A percentile compares a stretch with the other conserved stretches of the same genome.
Conservation (phyloP, 2,113 vertebrate genomes). For the Forbesichthys agassizii region DNA sequence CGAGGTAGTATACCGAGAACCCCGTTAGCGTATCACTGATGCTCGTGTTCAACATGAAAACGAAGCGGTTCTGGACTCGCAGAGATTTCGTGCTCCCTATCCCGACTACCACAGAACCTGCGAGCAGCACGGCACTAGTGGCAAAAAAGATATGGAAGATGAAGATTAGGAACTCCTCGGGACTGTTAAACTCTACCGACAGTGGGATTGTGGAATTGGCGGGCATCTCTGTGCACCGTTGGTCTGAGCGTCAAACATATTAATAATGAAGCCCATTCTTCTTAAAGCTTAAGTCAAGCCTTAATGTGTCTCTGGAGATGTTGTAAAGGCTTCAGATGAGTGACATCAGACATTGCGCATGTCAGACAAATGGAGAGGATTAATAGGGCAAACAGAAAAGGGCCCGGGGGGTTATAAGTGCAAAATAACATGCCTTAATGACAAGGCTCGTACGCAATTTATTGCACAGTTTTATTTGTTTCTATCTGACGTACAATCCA, state of each 20-base stretch:
- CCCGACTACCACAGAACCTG: constrained; percentile 71
- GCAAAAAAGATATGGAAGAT: constrained; percentile 75
- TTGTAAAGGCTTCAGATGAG: not conserved
- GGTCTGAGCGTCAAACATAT: not conserved
- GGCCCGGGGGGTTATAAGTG: no score
- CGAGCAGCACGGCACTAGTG: constrained; percentile 66
- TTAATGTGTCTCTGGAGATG: not conserved
- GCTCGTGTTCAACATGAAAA: constrained; percentile 81
- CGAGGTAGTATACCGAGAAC: constrained; percentile 75
- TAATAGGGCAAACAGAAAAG: not conserved
- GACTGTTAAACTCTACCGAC: constrained; percentile 65
- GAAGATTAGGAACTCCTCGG: constrained; percentile 72
- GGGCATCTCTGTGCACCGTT: constrained; percentile 55
- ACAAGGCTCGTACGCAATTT: no score
- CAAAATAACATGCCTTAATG: no score
- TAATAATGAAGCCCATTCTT: constrained; percentile 17
- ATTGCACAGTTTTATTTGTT: no score
- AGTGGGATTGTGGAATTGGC: constrained; percentile 62
- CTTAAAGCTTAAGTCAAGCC: not conserved
- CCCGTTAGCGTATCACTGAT: constrained; percentile 79
- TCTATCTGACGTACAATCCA: no score
- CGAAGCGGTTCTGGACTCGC: constrained; percentile 76
- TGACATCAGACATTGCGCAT: not conserved
- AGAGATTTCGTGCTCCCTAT: constrained; percentile 64
- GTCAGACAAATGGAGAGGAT: not conserved